These are phyloP conservation scores for Calliopum simillimum DNA, from an alignment of 2,888 invertebrate genomes.

Conservation along the genomic window DNA sequence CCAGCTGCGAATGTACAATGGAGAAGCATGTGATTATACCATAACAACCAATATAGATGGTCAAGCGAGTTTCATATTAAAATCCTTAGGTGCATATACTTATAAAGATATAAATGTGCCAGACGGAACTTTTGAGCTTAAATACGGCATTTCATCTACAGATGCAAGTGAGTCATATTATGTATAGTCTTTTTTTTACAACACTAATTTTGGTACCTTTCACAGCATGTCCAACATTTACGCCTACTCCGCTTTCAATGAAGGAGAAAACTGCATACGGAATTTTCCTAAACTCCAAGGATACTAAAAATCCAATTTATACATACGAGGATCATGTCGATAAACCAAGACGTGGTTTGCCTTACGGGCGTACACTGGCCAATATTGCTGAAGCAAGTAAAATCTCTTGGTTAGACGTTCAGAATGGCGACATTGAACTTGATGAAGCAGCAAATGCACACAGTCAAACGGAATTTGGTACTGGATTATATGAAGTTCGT, in stretches of 20 bases:
- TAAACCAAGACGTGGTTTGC: constrained; percentile 60
- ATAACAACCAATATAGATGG: constrained; percentile 51
- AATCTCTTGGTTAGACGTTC: constrained; percentile 52
- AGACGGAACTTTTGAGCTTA: constrained; percentile 20
- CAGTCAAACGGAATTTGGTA: constrained; percentile 47
- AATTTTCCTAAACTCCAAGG: constrained; percentile 52
- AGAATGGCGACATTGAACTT: constrained; percentile 46
- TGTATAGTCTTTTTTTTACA: background rate
- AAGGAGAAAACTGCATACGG: constrained; percentile 53
- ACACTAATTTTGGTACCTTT: constrained; percentile 1
- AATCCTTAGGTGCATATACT: constrained; percentile 46
- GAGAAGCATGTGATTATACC: constrained; percentile 68
- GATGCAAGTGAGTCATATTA: constrained; percentile 27
- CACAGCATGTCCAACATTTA: constrained; percentile 39
- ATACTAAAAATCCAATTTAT: constrained; percentile 24
- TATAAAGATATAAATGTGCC: constrained; percentile 52
- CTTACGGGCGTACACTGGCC: constrained; percentile 55
- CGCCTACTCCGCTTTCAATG: constrained; percentile 27
- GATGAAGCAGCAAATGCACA: constrained; percentile 46
- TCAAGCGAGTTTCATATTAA: constrained; percentile 46
- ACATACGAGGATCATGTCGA: constrained; percentile 55
- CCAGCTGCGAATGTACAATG: constrained; percentile 80
- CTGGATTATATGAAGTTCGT: constrained; percentile 50
- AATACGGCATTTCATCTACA: constrained; percentile 38
- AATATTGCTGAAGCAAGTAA: constrained; percentile 47